Percentiles rank a stretch among this genome's conserved stretches.
Conservation (phyloP, 2,888 invertebrate species). For the Coelinius sp. region DNA sequence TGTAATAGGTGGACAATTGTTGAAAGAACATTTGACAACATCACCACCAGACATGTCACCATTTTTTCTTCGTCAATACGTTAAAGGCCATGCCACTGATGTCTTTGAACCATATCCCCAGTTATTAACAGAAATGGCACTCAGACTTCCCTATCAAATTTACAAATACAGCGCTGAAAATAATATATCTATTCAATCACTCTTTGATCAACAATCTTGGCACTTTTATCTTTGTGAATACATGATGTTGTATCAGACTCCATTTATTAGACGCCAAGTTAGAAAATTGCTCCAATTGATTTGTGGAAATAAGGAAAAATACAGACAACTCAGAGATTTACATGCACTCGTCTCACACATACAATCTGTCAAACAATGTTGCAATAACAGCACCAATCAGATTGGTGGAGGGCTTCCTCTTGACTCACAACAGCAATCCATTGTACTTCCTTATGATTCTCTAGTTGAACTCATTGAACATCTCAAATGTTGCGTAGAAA, state of each 20-base stretch:
- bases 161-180: constrained; percentile 77
- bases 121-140: constrained; percentile 94
- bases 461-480: constrained; percentile 96
- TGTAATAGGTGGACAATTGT: constrained; percentile 78
- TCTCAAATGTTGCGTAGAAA: constrained; percentile 93
- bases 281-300: constrained; percentile 92
- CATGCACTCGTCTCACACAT: constrained; percentile 94
- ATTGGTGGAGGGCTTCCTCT: constrained; percentile 72
- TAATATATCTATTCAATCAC: constrained; percentile 58
- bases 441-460: constrained; percentile 85
- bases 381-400: constrained; percentile 66
- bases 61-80: constrained; percentile 93
- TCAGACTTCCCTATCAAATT: constrained; percentile 94
- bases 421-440: constrained; percentile 67
- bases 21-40: constrained; percentile 86
- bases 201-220: constrained; percentile 76
- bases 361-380: constrained; percentile 75
- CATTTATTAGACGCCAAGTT: constrained; percentile 89
- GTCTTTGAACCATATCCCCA: constrained; percentile 95
- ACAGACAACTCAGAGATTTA: constrained; percentile 92
- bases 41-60: constrained; percentile 96
- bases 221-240: constrained; percentile 90
- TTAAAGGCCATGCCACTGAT: constrained; percentile 91
- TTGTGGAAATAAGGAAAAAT: constrained; percentile 96
- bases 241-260: constrained; percentile 96